These are phyloP conservation scores for Nothocercus nigrocapillus DNA, from an alignment of 2,113 vertebrate genomes.

Conservation along the genomic window DNA sequence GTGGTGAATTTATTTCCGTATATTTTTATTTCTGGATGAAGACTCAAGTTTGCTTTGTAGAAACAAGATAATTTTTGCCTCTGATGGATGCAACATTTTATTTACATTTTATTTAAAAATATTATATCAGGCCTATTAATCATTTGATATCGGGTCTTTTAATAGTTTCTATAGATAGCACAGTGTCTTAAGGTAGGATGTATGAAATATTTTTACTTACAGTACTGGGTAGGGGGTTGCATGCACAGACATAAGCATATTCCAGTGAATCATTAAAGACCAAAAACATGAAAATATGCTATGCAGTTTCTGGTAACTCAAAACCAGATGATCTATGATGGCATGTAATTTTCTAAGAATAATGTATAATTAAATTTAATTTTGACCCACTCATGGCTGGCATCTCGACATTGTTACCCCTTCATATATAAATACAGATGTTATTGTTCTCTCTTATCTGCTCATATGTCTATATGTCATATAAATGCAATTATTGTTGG, in stretches of 20 bases:
- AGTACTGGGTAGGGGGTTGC: background rate
- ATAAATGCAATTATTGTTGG: background rate
- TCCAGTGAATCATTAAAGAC: background rate
- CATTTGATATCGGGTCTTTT: background rate
- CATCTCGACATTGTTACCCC: background rate
- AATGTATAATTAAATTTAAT: background rate
- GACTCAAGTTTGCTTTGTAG: background rate
- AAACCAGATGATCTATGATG: background rate
- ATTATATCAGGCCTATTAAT: background rate
- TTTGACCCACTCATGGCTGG: background rate
- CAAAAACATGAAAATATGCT: background rate
- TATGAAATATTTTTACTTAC: background rate
- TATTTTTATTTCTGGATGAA: background rate
- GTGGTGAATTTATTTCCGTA: background rate
- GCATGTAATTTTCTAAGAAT: background rate
- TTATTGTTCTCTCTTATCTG: background rate
- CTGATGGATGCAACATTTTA: background rate
- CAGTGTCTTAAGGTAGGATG: background rate
- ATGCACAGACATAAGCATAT: background rate
- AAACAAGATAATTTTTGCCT: background rate
- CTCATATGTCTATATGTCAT: background rate
- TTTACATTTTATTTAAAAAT: background rate
- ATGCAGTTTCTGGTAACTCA: background rate
- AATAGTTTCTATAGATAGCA: background rate
- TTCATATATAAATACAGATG: background rate